phyloP scores from a whole-genome alignment of 2,888 invertebrate genomes.

The Cordilura impudica region DNA sequence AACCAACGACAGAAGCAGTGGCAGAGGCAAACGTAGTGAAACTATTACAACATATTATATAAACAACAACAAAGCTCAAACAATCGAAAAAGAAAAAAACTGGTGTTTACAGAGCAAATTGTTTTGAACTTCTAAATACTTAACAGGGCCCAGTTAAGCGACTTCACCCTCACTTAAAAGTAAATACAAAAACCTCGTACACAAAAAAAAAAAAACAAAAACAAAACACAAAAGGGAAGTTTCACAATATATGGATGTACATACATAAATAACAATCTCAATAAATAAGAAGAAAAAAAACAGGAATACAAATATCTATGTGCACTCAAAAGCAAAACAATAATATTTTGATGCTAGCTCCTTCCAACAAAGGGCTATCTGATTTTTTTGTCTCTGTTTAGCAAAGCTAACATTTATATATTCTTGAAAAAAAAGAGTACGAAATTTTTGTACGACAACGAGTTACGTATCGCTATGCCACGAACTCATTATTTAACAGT shows the following conservation, averaged over 20 bases:
- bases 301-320: too few relatives aligned
- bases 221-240: neutral
- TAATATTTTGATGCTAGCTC: slow-evolving; percentile 32
- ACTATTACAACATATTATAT: neutral
- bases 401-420: neutral
- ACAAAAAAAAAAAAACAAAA: neutral
- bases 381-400: neutral
- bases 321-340: neutral
- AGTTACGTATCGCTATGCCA: slow-evolving; percentile 31
- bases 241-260: too few relatives aligned
- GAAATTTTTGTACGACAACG: neutral
- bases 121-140: neutral
- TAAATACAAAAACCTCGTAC: too few relatives aligned
- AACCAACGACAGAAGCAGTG: neutral
- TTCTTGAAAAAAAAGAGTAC: neutral
- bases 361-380: neutral
- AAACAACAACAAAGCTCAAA: neutral
- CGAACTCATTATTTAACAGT: slow-evolving; percentile 44
- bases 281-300: neutral
- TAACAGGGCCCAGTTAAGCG: neutral
- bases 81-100: neutral
- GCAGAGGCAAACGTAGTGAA: too few relatives aligned
- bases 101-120: neutral
- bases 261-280: neutral
- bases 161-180: neutral